phyloP scores from a whole-genome alignment of 2,888 invertebrate genomes.

The Pharmacophagus antenor region DNA sequence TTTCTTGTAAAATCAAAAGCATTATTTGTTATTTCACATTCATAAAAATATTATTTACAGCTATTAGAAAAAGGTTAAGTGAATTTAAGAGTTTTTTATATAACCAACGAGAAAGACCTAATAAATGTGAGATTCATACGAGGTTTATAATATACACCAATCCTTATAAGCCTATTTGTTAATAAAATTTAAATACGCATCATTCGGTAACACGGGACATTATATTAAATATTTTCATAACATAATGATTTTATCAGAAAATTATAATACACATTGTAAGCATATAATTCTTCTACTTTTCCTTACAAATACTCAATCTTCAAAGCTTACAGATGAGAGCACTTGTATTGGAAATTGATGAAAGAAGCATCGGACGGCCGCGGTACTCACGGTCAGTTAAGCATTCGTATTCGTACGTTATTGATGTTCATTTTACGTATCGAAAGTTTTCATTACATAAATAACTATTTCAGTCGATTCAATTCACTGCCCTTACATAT shows the following conservation, averaged over 20 bases:
- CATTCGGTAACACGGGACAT: not conserved
- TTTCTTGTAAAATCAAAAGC: too few species aligned
- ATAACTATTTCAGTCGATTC: constrained; percentile 26
- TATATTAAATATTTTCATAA: not conserved
- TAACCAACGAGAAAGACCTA: not conserved
- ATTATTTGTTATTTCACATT: too few species aligned
- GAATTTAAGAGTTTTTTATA: too few species aligned
- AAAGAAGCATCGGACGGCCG: constrained; percentile 28
- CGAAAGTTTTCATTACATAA: constrained; percentile 24
- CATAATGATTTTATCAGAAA: not conserved
- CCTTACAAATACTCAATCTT: constrained; percentile 27
- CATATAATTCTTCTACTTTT: constrained; percentile 21
- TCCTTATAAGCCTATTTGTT: not conserved
- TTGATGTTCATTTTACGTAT: constrained; percentile 31
- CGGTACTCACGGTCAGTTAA: constrained; percentile 33
- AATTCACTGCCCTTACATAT: not conserved
- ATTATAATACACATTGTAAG: not conserved
- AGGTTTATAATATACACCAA: not conserved
- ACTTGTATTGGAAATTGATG: constrained; percentile 31
- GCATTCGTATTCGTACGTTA: constrained; percentile 27
- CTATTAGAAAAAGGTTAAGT: too few species aligned
- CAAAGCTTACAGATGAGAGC: constrained; percentile 25
- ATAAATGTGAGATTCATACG: not conserved
- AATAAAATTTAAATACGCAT: too few species aligned
- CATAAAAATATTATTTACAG: too few species aligned